Evolutionary conservation across 2,113 vertebrate species (phyloP).

Genomic region (Elaphurus davidianus): DNA sequence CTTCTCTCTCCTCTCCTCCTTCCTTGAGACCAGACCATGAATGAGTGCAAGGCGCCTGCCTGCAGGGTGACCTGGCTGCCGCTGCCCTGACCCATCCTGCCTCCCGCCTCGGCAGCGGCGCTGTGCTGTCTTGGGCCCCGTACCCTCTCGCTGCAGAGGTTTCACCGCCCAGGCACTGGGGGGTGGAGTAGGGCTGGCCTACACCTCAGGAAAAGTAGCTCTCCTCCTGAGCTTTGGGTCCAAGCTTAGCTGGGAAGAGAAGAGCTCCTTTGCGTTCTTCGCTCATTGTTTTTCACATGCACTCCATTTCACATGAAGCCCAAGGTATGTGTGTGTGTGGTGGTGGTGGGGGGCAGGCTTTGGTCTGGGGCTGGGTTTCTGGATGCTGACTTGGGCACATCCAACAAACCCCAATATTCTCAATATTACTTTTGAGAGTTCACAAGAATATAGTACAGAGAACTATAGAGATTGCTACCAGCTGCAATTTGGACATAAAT

Average conservation of each 20-base stretch:
- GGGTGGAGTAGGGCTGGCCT: background rate
- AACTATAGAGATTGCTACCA: background rate
- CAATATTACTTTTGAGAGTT: background rate
- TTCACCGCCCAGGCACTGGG: background rate
- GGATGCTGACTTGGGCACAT: background rate
- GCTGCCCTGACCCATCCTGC: fast-evolving
- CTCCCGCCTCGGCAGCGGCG: background rate
- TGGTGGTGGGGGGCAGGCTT: fast-evolving
- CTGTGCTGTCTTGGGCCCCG: background rate
- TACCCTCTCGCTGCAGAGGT: background rate
- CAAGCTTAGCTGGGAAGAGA: background rate
- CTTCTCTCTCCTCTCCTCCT: background rate
- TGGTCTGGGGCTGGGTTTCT: background rate
- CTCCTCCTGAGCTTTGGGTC: background rate
- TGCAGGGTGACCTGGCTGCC: background rate
- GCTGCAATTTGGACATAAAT: background rate
- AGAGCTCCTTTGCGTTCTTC: background rate
- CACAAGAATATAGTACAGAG: background rate
- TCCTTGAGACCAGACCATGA: background rate
- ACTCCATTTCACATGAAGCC: background rate
- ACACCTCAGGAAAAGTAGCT: background rate
- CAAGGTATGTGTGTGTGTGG: background rate
- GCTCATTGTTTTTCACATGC: background rate
- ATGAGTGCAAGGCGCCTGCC: background rate
- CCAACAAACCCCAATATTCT: background rate